A percentile compares a stretch with the other conserved stretches of the same genome.
Evolutionary conservation across 1,140 invertebrate species (phyloP).

Genomic region (Drosophila busckii): DNA sequence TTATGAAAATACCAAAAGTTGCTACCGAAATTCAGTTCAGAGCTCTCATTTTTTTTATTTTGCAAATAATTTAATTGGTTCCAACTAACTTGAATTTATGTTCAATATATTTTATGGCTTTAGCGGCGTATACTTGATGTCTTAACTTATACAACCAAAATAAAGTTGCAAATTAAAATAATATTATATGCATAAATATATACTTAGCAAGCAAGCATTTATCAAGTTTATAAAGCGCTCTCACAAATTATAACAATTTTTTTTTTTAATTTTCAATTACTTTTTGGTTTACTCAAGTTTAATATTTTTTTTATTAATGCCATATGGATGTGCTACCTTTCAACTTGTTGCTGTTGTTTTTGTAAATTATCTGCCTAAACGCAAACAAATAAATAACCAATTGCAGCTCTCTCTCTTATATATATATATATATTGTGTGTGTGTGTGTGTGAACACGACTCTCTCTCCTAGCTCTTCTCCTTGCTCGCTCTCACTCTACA

Average conservation of each 20-base stretch:
- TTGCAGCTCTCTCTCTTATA: conserved; percentile 13
- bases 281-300: conserved; percentile 18
- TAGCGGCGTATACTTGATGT: too few species aligned
- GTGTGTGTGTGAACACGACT: conserved; percentile 14
- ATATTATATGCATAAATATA: conserved; percentile 2
- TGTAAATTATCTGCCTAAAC: conserved; percentile 75
- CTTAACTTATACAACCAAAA: too few species aligned
- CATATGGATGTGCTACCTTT: conserved; percentile 32
- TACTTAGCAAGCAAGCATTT: too few species aligned
- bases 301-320: conserved; percentile 24
- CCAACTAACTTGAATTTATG: too few species aligned
- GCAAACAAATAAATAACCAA: conserved; percentile 37
- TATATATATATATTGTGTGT: conserved; percentile 13
- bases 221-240: too few species aligned
- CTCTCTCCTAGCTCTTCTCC: background rate
- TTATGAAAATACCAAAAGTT: conserved; percentile 29
- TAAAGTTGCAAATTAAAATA: too few species aligned
- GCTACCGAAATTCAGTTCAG: conserved; percentile 38
- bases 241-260: conserved; percentile 26
- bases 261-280: conserved; percentile 29
- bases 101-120: conserved; percentile 14
- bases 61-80: conserved; percentile 27
- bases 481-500: conserved; percentile 2
- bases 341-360: conserved; percentile 72
- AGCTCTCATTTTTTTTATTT: conserved; percentile 18